Percentiles rank a stretch among this genome's conserved stretches.
These are phyloP conservation scores for Morpho deidamia DNA, from an alignment of 2,888 invertebrate species.

Conservation along the genomic window DNA sequence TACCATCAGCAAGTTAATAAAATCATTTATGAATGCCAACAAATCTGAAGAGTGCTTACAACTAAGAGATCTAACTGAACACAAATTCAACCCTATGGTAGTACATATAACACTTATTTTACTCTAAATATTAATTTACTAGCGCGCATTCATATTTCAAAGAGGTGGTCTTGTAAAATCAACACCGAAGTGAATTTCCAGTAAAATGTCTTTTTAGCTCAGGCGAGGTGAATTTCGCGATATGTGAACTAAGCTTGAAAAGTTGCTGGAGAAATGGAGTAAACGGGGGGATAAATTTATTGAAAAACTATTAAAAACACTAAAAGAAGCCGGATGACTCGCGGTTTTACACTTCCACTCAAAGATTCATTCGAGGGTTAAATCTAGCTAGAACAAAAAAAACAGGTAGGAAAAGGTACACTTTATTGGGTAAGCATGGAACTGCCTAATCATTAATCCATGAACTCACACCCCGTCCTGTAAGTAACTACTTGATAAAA, in stretches of 20 bases:
- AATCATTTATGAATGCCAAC: conserved; percentile 13
- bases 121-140: conserved; percentile 7
- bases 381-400: too few relatives aligned
- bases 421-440: too few relatives aligned
- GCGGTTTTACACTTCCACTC: too few relatives aligned
- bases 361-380: too few relatives aligned
- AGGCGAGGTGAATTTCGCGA: conserved; percentile 4
- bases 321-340: too few relatives aligned
- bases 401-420: too few relatives aligned
- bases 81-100: not conserved
- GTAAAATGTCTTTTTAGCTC: conserved; percentile 15
- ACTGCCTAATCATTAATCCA: too few relatives aligned
- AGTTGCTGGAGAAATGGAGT: conserved; percentile 12
- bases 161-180: conserved; percentile 17
- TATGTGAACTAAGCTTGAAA: conserved; percentile 13
- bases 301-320: not conserved
- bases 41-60: not conserved
- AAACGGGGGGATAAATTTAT: conserved; percentile 2
- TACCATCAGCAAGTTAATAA: conserved; percentile 12
- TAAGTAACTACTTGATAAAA: too few relatives aligned
- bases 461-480: too few relatives aligned
- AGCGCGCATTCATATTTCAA: conserved; percentile 12
- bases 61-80: not conserved
- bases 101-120: not conserved
- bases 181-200: conserved; percentile 11